Base-by-base conservation (phyloP, 1,140 invertebrate genomes). In the Rhizoglyphus robini region DNA sequence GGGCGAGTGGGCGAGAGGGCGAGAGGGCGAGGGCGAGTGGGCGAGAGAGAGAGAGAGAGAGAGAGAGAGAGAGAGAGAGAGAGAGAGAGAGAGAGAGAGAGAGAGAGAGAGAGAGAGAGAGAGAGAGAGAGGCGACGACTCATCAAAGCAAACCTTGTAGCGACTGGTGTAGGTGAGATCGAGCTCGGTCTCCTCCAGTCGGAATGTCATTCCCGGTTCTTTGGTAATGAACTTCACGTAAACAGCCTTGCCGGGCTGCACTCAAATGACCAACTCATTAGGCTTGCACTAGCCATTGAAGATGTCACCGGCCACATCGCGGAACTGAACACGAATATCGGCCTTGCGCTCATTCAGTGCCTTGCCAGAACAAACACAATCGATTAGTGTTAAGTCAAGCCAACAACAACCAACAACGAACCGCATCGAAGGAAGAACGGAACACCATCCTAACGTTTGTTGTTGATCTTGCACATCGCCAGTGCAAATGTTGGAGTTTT, bases 151-250 rank as follows among this genome's bases (percentile, higher is more conserved):
- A 18, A 79, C 79, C 73, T 76, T 76, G 68, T 79, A 81, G 68
- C 80, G 69, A 38, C 71, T 74, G 41, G 74, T 72, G 66, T 80
- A 80, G 3, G 77, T 79, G 8, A 81, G 70, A 68, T 82, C 79
- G 8, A 82, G 71, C 65, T 81, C 80, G 29, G 77, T 79, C 66
- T 81, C 77, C 65, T 79, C 76, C 62, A 75, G 71, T 48, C 74
- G 74, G 66, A 81, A 77, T 20, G 70, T 70, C 74, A 80, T 79
- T 20, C 68, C 67, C 4, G 65, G 67, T 25, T 27, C 64, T 30
- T 69, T 69, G 62, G 32, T 68, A 30, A 67, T 68, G 13, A 68
- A 13, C 29, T 63, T 30, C 4, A 68, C 18, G 25, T 31, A 27
- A 20, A 68, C 25, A 2, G 29, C 60, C 31, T 68, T 67, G 3